Percentiles rank a stretch among this genome's conserved stretches.
Conservation (phyloP, 1,140 invertebrate genomes). For the Hesperophylax magnus region DNA sequence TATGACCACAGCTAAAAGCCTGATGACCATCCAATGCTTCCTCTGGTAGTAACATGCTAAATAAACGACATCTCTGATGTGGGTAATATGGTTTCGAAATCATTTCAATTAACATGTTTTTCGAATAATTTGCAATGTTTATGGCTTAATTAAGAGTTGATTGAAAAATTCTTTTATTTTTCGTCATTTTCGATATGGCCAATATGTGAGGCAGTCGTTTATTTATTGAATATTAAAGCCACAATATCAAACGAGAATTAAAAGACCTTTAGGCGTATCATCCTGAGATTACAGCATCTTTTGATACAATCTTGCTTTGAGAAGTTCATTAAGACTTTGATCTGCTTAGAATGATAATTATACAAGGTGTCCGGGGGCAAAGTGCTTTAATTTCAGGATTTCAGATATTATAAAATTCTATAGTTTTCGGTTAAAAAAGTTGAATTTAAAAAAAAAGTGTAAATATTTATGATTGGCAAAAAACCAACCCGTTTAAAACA, state of each 20-base stretch:
- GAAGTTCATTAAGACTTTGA: not conserved
- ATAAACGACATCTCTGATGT: conserved; percentile 29
- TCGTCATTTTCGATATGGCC: conserved; percentile 2
- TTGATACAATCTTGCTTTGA: not conserved
- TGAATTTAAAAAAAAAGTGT: too few species aligned
- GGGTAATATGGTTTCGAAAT: conserved; percentile 37
- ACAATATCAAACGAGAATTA: not conserved
- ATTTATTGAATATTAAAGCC: conserved; percentile 19
- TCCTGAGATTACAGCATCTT: not conserved
- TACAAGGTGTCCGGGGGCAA: too few species aligned
- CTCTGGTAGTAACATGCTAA: conserved; percentile 1
- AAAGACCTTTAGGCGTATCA: not conserved
- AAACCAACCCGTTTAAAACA: too few species aligned
- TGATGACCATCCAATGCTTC: not conserved
- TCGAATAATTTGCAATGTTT: conserved; percentile 38
- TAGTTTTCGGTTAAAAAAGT: too few species aligned
- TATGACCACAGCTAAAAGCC: not conserved
- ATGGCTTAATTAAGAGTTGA: conserved; percentile 35
- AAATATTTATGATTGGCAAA: too few species aligned
- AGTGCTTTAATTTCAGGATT: too few species aligned
- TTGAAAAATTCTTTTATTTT: conserved; percentile 31
- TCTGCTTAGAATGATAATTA: not conserved
- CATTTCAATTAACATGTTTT: conserved; percentile 38
- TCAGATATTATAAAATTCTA: too few species aligned
- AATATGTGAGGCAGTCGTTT: conserved; percentile 9